Evolutionary conservation across 2,113 vertebrate genomes (phyloP), one percentile per base, ranked within the genome.

Genomic region (Caranx ignobilis): DNA sequence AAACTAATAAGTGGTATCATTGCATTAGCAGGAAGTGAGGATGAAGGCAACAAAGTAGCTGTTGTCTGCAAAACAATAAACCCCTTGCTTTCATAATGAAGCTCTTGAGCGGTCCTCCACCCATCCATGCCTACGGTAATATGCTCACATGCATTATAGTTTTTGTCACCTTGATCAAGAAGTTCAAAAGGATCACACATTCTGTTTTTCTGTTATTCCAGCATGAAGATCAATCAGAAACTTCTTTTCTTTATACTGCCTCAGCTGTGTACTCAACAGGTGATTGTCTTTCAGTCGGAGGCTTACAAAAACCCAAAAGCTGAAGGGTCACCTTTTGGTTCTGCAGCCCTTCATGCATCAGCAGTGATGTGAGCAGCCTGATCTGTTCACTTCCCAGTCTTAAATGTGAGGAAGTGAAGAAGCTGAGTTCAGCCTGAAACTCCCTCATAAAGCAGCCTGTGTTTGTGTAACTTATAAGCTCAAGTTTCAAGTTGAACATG

Each of bases 401-500:
- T 47, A 61, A 16, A 12, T 31, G n/a, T 66, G 26, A 52, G 11
- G 26, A 61, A 34, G 21, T 18, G 8, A 41, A 41, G 75, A 70
- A 21, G 39, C 31, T 11, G 63, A 68, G 52, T 19, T 48, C 56
- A 39, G 21, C 26, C 31, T 31, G 21, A 2, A 47, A 45, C 74
- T 45, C n/a, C 43, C 43, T 48, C 48, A 35, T 15, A 52, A 61
- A 55, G 35, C 32, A n/a, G 31, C 10, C 41, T 19, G 32, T 67
- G 48, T 70, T 60, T 78, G 31, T 41, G 43, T 60, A 61, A 72
- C 9, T 48, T 43, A 72, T n/a, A 7, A 69, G 52, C 48, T 79
- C 37, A n/a, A 15, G 48, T 72, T 77, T 73, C 57, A 61, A 35
- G 61, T 52, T 60, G 26, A 69, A 75, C 69, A 56, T 39, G 3